phyloP scores from a whole-genome alignment of 2,888 invertebrate species.

The Parnassius mnemosyne region DNA sequence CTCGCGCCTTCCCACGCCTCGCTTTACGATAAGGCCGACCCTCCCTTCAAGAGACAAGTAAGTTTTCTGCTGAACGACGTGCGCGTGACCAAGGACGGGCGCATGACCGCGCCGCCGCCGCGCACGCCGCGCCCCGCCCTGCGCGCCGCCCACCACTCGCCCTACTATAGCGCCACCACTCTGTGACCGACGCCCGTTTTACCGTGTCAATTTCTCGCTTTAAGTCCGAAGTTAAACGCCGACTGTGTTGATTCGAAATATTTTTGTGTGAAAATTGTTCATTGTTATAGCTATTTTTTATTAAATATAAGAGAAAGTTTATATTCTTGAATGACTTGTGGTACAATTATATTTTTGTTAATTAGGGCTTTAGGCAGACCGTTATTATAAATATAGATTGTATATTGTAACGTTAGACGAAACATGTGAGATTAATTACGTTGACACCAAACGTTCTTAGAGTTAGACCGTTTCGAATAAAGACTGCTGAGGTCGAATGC shows the following conservation, averaged over 20 bases:
- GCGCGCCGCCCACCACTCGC: constrained; percentile 25
- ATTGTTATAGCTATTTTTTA: constrained; percentile 78
- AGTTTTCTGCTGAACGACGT: constrained; percentile 91
- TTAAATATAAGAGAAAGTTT: constrained; percentile 66
- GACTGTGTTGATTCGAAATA: constrained; percentile 73
- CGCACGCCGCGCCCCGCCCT: constrained; percentile 43
- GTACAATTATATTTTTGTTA: constrained; percentile 74
- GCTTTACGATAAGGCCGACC: constrained; percentile 83
- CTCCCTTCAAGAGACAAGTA: constrained; percentile 90
- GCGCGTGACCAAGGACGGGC: constrained; percentile 87
- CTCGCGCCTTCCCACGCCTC: constrained; percentile 79
- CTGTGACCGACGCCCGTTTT: constrained; percentile 53
- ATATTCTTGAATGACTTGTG: constrained; percentile 73
- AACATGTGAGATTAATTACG: constrained; percentile 66
- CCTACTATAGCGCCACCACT: constrained; percentile 67
- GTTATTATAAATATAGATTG: constrained; percentile 62
- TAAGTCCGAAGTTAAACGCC: constrained; percentile 71
- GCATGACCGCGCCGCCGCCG: constrained; percentile 68
- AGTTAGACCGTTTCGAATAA: constrained; percentile 69
- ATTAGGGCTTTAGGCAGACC: constrained; percentile 71
- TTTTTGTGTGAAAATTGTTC: constrained; percentile 75
- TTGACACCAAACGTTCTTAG: constrained; percentile 65
- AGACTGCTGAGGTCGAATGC: constrained; percentile 75
- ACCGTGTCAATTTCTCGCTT: constrained; percentile 77
- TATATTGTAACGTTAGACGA: constrained; percentile 67